Base-by-base conservation (phyloP, 2,888 invertebrate genomes). In the Chaetoderma sp. region DNA sequence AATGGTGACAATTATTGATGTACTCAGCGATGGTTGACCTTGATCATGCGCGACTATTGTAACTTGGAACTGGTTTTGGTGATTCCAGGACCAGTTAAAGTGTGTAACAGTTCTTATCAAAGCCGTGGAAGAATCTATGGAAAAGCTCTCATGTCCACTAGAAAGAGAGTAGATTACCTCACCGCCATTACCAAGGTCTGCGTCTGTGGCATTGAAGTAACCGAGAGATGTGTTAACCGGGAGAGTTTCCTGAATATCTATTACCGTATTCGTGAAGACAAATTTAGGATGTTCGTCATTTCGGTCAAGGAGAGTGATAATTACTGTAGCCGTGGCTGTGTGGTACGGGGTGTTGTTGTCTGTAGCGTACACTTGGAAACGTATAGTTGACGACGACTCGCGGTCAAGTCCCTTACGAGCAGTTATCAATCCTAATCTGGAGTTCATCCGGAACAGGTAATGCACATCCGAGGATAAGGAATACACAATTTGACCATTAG, bases 391-490 rank as follows among this genome's bases (percentile, higher is more conserved):
- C 2, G 28, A 32, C 2, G 4, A 18, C 52, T 52, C 52, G 32
- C 32, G 32, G 32, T 52, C 52, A 10, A 52, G 5, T 27, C 23
- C n/a, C 16, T 52, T 16, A 32, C 21, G 28, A 4, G 32, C 13
- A 4, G 28, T 32, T 16, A 52, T 18, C 52, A 52, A 32, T 18
- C 52, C 52, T 18, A n/a, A 30, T 13, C 8, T 21, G 18, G 68
- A 64, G 6, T 75, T 69, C 18, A 83, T 78, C 13, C 63, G 52
- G 45, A 78, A 77, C 25, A 50, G 49, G 10, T 56, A 59, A 16
- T 62, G 62, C 3, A 60, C 60, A 59, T 72, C 67, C 4, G 63
- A 50, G 1, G 54, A 32, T 18, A 72, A 55, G 4, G 45, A 30
- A 61, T 78, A 78, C 1, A 57, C 55, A 8, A 79, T 63, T 18